A percentile compares a stretch with the other conserved stretches of the same genome.
These are phyloP conservation scores for Orius insidiosus DNA, from an alignment of 1,140 invertebrate species.

Conservation along the genomic window DNA sequence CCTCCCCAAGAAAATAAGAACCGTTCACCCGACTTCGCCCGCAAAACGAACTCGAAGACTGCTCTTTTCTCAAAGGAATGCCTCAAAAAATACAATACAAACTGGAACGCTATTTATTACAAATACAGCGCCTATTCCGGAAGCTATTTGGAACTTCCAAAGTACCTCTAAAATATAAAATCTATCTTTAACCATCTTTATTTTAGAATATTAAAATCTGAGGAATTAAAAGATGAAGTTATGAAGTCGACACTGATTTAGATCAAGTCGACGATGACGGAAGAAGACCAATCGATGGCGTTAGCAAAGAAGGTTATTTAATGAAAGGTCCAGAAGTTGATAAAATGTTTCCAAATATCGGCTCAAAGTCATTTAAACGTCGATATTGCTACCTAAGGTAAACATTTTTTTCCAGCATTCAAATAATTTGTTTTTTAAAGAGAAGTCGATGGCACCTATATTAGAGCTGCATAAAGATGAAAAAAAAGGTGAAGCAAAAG, in stretches of 20 bases:
- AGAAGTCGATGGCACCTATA: conserved; percentile 78
- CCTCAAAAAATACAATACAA: conserved; percentile 65
- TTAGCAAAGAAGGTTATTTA: conserved; percentile 76
- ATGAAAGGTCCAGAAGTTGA: conserved; percentile 81
- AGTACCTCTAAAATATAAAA: conserved; percentile 31
- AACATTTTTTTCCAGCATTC: conserved; percentile 1
- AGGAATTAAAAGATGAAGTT: conserved; percentile 64
- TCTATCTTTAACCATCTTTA: conserved; percentile 7
- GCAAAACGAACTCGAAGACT: conserved; percentile 29
- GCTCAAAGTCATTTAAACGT: conserved; percentile 78
- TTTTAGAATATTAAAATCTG: conserved; percentile 37
- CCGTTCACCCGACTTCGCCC: conserved; percentile 51
- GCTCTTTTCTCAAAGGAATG: conserved; percentile 72
- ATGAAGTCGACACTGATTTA: conserved; percentile 69
- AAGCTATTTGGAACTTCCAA: conserved; percentile 66
- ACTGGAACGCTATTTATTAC: conserved; percentile 74
- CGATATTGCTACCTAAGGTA: conserved; percentile 63
- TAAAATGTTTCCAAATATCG: conserved; percentile 68
- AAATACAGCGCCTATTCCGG: conserved; percentile 75
- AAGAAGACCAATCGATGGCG: conserved; percentile 33
- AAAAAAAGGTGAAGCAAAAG: conserved; percentile 72
- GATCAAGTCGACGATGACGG: conserved; percentile 57
- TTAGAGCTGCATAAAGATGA: conserved; percentile 89
- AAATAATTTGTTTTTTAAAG: conserved; percentile 28
- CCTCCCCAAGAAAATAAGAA: conserved; percentile 56